Percentiles rank a stretch among this genome's conserved stretches.
Evolutionary conservation across 1,140 invertebrate species (phyloP).

Genomic region (Uloborus diversus): DNA sequence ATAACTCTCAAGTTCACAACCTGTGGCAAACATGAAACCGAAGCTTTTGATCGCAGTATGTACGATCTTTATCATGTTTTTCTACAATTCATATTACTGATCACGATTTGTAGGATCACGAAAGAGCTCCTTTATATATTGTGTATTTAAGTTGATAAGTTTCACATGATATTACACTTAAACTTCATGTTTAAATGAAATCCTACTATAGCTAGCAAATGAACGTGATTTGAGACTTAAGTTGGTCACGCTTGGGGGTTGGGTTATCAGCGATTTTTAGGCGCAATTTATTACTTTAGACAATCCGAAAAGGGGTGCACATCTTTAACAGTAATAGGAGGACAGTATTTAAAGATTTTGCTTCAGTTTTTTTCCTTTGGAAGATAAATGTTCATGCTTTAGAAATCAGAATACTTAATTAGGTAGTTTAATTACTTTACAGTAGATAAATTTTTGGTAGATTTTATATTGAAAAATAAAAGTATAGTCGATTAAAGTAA

Average conservation of each 20-base stretch:
- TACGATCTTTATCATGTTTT: slow-evolving; percentile 48
- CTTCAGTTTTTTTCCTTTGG: too few relatives aligned
- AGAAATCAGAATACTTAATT: too few relatives aligned
- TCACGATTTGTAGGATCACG: slow-evolving; percentile 50
- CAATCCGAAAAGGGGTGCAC: too few relatives aligned
- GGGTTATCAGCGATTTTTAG: slow-evolving; percentile 30
- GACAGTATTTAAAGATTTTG: too few relatives aligned
- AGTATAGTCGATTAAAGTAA: too few relatives aligned
- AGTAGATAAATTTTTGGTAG: too few relatives aligned
- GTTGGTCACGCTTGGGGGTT: slow-evolving; percentile 29
- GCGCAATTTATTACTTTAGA: slow-evolving; percentile 53
- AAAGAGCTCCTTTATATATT: slow-evolving; percentile 46
- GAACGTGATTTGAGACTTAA: slow-evolving; percentile 53
- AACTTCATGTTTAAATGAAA: slow-evolving; percentile 54
- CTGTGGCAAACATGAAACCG: slow-evolving; percentile 10
- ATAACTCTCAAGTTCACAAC: slow-evolving; percentile 26
- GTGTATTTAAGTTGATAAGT: slow-evolving; percentile 56
- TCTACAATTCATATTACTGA: slow-evolving; percentile 46
- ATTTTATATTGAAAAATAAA: too few relatives aligned
- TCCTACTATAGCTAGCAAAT: slow-evolving; percentile 39
- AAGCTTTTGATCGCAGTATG: slow-evolving; percentile 20
- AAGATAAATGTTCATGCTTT: too few relatives aligned
- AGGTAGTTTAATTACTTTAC: too few relatives aligned
- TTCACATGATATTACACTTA: slow-evolving; percentile 56
- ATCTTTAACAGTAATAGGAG: too few relatives aligned